These are phyloP conservation scores for Archegozetes longisetosus DNA, from an alignment of 1,140 invertebrate species.

Conservation along the genomic window DNA sequence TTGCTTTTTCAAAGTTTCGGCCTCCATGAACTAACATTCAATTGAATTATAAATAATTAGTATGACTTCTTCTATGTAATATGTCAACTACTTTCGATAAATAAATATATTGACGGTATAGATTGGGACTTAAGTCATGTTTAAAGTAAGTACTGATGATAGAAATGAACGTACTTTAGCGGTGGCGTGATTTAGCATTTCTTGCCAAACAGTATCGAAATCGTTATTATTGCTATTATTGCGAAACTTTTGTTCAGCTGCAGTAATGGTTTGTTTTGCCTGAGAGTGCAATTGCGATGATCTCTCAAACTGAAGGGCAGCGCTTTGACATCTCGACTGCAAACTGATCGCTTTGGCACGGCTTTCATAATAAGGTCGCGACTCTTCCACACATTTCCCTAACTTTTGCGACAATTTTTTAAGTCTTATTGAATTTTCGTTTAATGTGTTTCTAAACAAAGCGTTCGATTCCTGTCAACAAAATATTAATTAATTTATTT, in stretches of 20 bases:
- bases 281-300: constrained; percentile 75
- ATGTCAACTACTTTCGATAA: too few relatives aligned
- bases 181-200: constrained; percentile 92
- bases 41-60: constrained; percentile 22
- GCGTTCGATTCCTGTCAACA: constrained; percentile 55
- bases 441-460: constrained; percentile 61
- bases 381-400: constrained; percentile 69
- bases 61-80: too few relatives aligned
- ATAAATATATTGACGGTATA: too few relatives aligned
- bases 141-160: too few relatives aligned
- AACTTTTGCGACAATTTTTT: constrained; percentile 66
- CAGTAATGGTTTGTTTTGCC: constrained; percentile 83
- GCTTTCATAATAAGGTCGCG: constrained; percentile 78
- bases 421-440: constrained; percentile 64
- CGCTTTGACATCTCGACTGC: constrained; percentile 65
- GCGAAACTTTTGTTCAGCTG: constrained; percentile 68
- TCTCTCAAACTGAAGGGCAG: constrained; percentile 76
- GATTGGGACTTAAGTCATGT: too few relatives aligned
- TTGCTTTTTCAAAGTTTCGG: constrained; percentile 68
- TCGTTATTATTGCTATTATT: constrained; percentile 28
- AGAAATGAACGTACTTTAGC: constrained; percentile 63
- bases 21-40: constrained; percentile 66
- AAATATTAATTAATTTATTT: constrained; percentile 6
- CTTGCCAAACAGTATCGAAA: constrained; percentile 90
- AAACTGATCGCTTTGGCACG: constrained; percentile 42